Conservation (phyloP, 2,113 vertebrate genomes). For the Caracal caracal region DNA sequence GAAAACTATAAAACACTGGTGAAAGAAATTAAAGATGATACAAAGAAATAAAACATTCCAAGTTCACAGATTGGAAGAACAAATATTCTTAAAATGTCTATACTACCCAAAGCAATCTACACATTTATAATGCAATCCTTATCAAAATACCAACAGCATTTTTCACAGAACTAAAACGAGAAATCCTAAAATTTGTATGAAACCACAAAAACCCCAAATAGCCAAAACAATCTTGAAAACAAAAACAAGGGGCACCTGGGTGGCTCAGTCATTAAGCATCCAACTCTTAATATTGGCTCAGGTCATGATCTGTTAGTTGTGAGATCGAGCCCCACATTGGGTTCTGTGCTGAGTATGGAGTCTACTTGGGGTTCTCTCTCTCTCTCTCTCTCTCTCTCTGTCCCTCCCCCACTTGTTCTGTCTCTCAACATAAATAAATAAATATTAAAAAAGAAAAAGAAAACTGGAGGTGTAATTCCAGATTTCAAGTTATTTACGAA, state of each 20-base stretch:
- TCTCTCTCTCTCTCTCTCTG: too few relatives aligned
- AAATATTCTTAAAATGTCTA: not conserved
- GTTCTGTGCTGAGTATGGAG: too few relatives aligned
- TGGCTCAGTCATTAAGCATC: too few relatives aligned
- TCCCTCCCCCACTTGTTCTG: too few relatives aligned
- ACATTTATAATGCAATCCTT: not conserved
- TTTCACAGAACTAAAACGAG: not conserved
- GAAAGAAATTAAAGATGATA: not conserved
- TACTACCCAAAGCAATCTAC: not conserved
- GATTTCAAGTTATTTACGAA: not conserved
- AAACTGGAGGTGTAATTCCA: not conserved
- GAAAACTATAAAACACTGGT: not conserved
- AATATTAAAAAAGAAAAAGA: not conserved
- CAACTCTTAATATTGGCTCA: too few relatives aligned
- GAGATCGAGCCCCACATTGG: too few relatives aligned
- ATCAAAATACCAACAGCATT: not conserved
- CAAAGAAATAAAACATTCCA: not conserved
- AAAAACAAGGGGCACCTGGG: not conserved
- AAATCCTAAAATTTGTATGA: not conserved
- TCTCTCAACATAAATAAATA: too few relatives aligned
- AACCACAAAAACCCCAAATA: not conserved
- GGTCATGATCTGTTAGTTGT: too few relatives aligned
- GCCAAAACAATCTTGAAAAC: not conserved
- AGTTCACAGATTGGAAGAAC: not conserved
- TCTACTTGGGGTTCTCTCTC: too few relatives aligned